Conservation (phyloP, 2,888 invertebrate genomes). For the Leucophenga maculata region DNA sequence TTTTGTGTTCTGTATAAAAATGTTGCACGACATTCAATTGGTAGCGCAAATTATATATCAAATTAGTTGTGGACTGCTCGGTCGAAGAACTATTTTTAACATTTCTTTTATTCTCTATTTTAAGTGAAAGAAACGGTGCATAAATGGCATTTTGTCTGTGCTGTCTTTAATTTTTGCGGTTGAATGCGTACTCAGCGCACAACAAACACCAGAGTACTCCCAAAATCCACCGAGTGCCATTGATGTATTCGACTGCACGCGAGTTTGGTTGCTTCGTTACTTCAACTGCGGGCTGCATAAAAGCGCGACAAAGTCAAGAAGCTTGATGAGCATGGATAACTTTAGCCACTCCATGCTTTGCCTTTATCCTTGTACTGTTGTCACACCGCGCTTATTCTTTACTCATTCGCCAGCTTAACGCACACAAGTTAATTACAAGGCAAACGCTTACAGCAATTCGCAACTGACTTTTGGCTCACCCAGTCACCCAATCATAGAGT, state of each 20-base stretch:
- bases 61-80: no score
- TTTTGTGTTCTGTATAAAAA: no score
- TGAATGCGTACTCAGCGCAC: constrained; percentile 16
- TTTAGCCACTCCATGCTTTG: neutral
- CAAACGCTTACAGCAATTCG: constrained; percentile 14
- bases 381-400: neutral
- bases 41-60: no score
- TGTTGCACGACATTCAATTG: no score
- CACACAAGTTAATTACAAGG: constrained; percentile 34
- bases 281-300: neutral
- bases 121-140: neutral
- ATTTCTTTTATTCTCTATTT: no score
- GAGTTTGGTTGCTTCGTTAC: neutral
- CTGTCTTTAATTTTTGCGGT: constrained; percentile 21
- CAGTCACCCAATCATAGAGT: neutral
- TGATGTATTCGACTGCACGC: neutral
- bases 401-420: neutral
- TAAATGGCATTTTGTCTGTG: neutral
- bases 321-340: neutral
- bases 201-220: neutral
- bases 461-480: constrained; percentile 7
- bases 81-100: no score
- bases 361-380: neutral
- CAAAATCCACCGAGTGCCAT: constrained; percentile 15
- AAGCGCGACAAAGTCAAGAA: neutral